Base-by-base conservation (phyloP, 2,888 invertebrate species). In the Prosopocoilus inquinatus region DNA sequence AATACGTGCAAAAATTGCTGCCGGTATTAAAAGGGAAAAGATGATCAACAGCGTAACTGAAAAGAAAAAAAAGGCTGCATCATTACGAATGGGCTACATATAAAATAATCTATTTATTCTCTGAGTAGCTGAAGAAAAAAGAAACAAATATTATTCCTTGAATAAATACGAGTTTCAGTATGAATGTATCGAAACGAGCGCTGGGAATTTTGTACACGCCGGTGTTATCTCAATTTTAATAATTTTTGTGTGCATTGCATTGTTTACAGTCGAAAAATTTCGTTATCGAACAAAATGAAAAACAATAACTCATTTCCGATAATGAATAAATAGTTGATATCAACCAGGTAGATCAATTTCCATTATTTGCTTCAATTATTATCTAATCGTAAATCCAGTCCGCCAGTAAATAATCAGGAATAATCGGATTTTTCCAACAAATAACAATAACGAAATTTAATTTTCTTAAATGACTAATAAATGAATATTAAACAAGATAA, bases 21-120 rank as follows among this genome's bases (percentile, higher is more conserved):
- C 90, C 0, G 94, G 94, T 43, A 91, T 76, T 52, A 90, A 76
- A 71, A 91, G 82, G 77, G 90, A 87, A 67, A 89, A 70, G 7
- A 79, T 74, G 43, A 86, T 75, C 55, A 86, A 72, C 13, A 80
- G 69, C 15, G 72, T 65, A 65, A 84, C 85, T 86, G 77, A 5
- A 78, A 78, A 59, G 43, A 59, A 58, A 57, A 28, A 28, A 28
- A 28, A 28, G 7, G 7, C 20, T 16, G 47, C 7, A 39, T 32
- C 49, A 44, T 13, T 44, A 36, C 28, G 12, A 55, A 9, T 34
- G 41, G 65, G 20, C 2, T 5, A 28, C 5, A 28, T 28, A 28
- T 28, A 3, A 28, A 28, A 7, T 28, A 16, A 35, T 8, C 13
- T 13, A 7, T 33, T 32, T 35, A 15, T 16, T n/a, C 20, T 7